Percentiles rank a stretch among this genome's conserved stretches.
Conservation (phyloP, 2,113 vertebrate genomes). For the Illadopsis cleaveri region DNA sequence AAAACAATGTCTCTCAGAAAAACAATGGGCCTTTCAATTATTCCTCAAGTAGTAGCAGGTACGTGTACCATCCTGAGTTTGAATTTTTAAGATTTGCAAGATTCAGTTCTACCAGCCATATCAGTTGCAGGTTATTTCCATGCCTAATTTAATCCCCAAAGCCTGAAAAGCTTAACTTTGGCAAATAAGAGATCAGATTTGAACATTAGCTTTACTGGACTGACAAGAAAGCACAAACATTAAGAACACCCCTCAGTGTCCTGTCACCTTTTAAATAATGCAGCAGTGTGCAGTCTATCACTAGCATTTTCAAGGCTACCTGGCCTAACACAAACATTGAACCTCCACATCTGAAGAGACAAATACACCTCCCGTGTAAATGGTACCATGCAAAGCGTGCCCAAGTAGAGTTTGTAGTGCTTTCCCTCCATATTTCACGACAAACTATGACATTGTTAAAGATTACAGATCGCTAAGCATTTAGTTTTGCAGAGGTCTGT, state of each 20-base stretch:
- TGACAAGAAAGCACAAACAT: slow-evolving; percentile 1
- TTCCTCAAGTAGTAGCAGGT: background rate
- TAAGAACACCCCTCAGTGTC: background rate
- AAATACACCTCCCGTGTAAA: slow-evolving; percentile 13
- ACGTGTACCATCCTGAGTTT: rapidly evolving
- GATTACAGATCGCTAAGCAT: background rate
- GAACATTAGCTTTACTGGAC: background rate
- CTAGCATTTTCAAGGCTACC: background rate
- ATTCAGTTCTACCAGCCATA: background rate
- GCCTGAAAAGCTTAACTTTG: background rate
- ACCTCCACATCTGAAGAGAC: background rate
- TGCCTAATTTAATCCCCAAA: background rate
- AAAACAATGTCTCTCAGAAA: background rate
- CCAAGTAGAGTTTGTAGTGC: background rate
- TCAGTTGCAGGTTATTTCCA: background rate
- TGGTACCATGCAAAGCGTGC: slow-evolving; percentile 54
- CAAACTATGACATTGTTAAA: background rate
- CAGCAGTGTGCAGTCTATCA: background rate
- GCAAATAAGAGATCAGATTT: background rate
- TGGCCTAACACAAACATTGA: background rate
- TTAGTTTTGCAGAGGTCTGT: slow-evolving; percentile 38
- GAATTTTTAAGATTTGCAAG: background rate
- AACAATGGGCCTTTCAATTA: background rate
- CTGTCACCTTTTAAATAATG: background rate
- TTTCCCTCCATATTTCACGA: background rate